Percentiles rank a stretch among this genome's conserved stretches.
Conservation (phyloP, 2,888 invertebrate species). For the Trissolcus japonicus region DNA sequence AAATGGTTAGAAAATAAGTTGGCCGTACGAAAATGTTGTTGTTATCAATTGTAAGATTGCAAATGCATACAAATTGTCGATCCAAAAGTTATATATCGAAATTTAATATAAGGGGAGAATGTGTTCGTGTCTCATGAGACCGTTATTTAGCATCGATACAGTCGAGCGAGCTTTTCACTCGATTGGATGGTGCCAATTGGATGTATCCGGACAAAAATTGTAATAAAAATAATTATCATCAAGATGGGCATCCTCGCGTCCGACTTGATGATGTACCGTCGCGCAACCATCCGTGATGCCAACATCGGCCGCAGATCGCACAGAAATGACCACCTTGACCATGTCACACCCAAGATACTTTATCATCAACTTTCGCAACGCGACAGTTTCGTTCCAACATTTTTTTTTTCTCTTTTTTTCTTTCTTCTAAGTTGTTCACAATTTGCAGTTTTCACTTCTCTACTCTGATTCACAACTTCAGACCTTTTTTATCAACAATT, state of each 20-base stretch:
- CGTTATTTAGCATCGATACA: conserved; percentile 5
- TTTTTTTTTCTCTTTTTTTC: too few species aligned
- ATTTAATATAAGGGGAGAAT: too few species aligned
- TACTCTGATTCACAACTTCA: too few species aligned
- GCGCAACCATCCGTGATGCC: conserved; percentile 2
- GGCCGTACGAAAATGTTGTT: neutral
- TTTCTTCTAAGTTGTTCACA: too few species aligned
- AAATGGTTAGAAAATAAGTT: too few species aligned
- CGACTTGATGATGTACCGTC: neutral
- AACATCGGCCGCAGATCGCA: neutral
- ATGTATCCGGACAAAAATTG: neutral
- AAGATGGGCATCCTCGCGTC: neutral
- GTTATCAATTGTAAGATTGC: neutral
- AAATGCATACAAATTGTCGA: neutral
- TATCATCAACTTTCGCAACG: conserved; percentile 38
- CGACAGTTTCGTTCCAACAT: neutral
- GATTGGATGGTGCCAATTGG: neutral
- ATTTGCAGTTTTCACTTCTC: too few species aligned
- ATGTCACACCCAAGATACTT: conserved; percentile 19
- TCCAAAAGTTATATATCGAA: too few species aligned
- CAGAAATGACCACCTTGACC: conserved; percentile 16
- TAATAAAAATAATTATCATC: neutral
- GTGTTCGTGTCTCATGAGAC: neutral
- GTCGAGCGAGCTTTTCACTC: neutral
- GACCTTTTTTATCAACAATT: too few species aligned